Base-by-base conservation (phyloP, 2,113 vertebrate species). In the Festucalex cinctus region DNA sequence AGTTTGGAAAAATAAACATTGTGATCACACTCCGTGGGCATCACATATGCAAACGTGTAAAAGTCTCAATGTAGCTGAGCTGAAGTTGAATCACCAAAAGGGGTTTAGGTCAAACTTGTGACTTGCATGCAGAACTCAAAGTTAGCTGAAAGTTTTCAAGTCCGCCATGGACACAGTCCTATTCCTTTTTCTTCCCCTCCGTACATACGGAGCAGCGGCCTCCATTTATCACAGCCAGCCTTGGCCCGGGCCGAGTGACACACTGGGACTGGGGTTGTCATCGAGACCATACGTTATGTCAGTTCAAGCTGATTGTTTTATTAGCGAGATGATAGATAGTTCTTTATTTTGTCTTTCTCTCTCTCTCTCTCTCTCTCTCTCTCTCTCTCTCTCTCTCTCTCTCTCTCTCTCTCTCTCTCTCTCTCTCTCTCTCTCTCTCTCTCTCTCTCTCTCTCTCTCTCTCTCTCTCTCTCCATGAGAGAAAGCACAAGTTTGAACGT, bases 211-310 rank as follows among this genome's bases (percentile, higher is more conserved):
- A 73, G 68, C 44, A 16, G 70, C 1, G 56, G 72, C 75, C 68
- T 78, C 73, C 80, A 89, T 91, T 89, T 85, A 89, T 90, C 86
- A 86, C 28, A 71, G 54, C 59, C 59, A 36, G 56, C 66, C 70
- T 76, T 70, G 67, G 83, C 80, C 65, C 43, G 44, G 37, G 26
- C 73, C 69, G 17, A 59, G 68, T 85, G 83, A 88, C 83, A 88
- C 69, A 62, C 60, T 66, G 67, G 74, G 84, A 82, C 84, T 74
- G 69, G 19, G 48, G 71, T 70, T 86, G 86, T 91, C 88, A 88
- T 84, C 83, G 68, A 85, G 76, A 32, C 76, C 83, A 77, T 91
- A 80, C 76, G 82, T 89, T 88, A 90, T 71, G 78, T 73, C 68
- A 60, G 67, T 81, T 74, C 75, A 85, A 84, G 75, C 74, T 78